phyloP scores from a whole-genome alignment of 2,888 invertebrate genomes.

The Nemotelus nigrinus region DNA sequence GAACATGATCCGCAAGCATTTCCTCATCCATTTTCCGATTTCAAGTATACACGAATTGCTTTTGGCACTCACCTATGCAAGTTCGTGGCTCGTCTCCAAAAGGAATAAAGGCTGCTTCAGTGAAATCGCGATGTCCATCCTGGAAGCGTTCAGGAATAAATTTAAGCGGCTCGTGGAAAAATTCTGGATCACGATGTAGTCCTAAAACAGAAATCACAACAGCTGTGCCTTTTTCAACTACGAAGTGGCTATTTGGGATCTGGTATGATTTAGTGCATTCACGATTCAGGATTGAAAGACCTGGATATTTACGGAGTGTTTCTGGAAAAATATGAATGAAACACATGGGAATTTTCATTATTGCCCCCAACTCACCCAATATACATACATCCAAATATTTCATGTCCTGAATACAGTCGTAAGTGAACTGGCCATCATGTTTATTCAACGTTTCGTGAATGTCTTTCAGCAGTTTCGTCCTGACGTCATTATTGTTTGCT shows the following conservation, averaged over 20 bases:
- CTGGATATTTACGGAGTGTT: constrained; percentile 65
- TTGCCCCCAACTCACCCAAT: constrained; percentile 56
- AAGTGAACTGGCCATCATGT: constrained; percentile 61
- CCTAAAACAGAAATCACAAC: constrained; percentile 62
- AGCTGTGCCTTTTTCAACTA: constrained; percentile 61
- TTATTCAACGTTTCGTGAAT: constrained; percentile 59
- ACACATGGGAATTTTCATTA: not conserved
- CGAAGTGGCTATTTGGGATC: constrained; percentile 59
- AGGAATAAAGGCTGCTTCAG: constrained; percentile 59
- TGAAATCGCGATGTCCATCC: constrained; percentile 56
- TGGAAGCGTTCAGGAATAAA: constrained; percentile 65
- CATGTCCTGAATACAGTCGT: constrained; percentile 64
- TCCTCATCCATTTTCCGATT: no score
- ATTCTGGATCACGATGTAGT: constrained; percentile 63
- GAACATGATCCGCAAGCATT: no score
- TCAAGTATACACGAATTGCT: no score
- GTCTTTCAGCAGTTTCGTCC: constrained; percentile 61
- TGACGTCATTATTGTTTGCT: constrained; percentile 62
- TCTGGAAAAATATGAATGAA: constrained; percentile 54
- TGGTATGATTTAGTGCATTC: constrained; percentile 61
- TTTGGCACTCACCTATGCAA: constrained; percentile 51
- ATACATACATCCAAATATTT: constrained; percentile 65
- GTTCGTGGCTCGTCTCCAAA: constrained; percentile 63
- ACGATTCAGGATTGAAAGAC: constrained; percentile 62
- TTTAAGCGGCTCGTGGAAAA: constrained; percentile 63